Evolutionary conservation across 2,888 invertebrate species (phyloP), one percentile per base, ranked within the genome.

Genomic region (Pachymerium ferrugineum): DNA sequence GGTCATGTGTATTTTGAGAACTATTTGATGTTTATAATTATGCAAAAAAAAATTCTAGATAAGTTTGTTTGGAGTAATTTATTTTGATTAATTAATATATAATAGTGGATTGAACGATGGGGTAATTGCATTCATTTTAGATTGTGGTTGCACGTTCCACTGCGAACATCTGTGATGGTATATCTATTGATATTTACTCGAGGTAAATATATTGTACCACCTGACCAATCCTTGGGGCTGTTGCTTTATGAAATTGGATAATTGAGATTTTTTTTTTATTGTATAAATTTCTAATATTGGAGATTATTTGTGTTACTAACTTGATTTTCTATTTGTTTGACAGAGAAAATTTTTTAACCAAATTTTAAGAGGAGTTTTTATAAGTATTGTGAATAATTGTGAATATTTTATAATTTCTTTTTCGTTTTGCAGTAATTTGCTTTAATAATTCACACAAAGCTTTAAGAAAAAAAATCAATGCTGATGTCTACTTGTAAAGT

Each of bases 401-500:
- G 16, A 54, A 16, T 54, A 54, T 54, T 54, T 19, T 22, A 6
- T 12, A 38, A 16, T 16, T 54, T 47, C 22, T 16, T 16, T 47
- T 47, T 47, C 3, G 6, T 47, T 47, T 16, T 2, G n/a, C n/a
- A n/a, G n/a, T n/a, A n/a, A n/a, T n/a, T n/a, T n/a, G n/a, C n/a
- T n/a, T n/a, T n/a, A 54, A 54, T 19, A 22, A 54, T 19, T 54
- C 47, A 54, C 47, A 54, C 16, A 16, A 54, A 54, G 47, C 47
- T 54, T 22, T 54, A 54, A n/a, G n/a, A n/a, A n/a, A n/a, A n/a
- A 22, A 54, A 54, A 54, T 54, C 47, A 19, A 54, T 10, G 47
- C 47, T 54, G 47, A 19, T 54, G 47, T 54, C 19, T 54, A 54
- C 47, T 54, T 54, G 47, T 54, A 54, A 54, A 54, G 22, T 19